A percentile compares a stretch with the other conserved stretches of the same genome.
Conservation (phyloP, 2,113 vertebrate species). For the Erythrocercus mccallii region DNA sequence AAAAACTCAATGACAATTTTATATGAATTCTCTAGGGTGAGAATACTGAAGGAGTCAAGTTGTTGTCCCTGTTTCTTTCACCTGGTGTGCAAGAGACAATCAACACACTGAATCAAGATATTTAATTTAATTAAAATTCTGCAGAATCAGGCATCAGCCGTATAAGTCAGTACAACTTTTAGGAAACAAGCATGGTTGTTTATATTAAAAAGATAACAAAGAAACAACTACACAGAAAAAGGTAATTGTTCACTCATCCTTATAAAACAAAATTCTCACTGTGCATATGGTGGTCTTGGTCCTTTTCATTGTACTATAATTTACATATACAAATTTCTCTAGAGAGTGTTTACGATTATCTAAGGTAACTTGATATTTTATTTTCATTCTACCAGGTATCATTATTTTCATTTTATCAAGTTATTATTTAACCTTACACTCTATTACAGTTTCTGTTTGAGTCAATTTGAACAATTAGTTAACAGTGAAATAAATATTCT, state of each 20-base stretch:
- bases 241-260: neutral
- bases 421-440: neutral
- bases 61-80: neutral
- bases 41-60: neutral
- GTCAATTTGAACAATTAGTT: neutral
- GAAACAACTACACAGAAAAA: neutral
- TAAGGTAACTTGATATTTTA: neutral
- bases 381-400: neutral
- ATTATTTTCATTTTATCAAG: neutral
- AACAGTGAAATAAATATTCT: neutral
- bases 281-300: neutral
- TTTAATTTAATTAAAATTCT: neutral
- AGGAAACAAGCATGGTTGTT: neutral
- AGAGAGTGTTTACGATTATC: neutral
- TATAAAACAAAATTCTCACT: neutral
- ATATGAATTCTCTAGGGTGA: neutral
- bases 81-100: neutral
- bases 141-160: neutral
- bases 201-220: neutral
- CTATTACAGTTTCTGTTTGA: neutral
- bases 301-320: neutral
- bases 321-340: neutral
- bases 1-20: neutral
- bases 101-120: neutral
- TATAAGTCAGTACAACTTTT: neutral